Conservation (phyloP, 2,113 vertebrate species). For the Mormyrus lacerda region DNA sequence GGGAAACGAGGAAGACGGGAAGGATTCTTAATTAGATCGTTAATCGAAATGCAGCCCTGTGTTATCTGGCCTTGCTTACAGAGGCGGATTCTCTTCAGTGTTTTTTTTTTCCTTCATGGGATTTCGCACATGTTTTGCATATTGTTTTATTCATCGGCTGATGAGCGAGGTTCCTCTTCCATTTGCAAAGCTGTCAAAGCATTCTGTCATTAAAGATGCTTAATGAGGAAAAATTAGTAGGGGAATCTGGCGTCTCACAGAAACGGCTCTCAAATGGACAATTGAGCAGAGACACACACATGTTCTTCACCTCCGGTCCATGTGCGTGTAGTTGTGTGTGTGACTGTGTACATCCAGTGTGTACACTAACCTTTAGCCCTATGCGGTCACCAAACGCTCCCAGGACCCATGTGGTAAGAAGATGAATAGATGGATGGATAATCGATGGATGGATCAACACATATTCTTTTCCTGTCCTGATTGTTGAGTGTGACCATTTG, state of each 20-base stretch:
- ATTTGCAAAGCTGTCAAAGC: conserved; percentile 17
- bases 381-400: neutral
- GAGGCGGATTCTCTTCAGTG: neutral
- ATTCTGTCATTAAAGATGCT: conserved; percentile 15
- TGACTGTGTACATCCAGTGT: neutral
- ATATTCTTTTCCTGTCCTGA: neutral
- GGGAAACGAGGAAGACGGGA: neutral
- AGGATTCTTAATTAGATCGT: neutral
- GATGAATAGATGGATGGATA: neutral
- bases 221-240: conserved; percentile 15
- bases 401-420: neutral
- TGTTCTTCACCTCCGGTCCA: neutral
- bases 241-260: neutral
- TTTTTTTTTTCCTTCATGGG: neutral
- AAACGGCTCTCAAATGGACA: neutral
- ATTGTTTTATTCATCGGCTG: conserved; percentile 5
- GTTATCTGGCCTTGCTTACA: conserved; percentile 2
- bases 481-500: neutral
- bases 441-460: neutral
- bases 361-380: neutral
- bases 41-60: neutral
- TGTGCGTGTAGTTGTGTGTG: neutral
- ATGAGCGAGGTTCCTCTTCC: neutral
- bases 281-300: neutral
- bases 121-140: conserved; percentile 9